Evolutionary conservation across 2,113 vertebrate genomes (phyloP).

Genomic region (Physeter macrocephalus): DNA sequence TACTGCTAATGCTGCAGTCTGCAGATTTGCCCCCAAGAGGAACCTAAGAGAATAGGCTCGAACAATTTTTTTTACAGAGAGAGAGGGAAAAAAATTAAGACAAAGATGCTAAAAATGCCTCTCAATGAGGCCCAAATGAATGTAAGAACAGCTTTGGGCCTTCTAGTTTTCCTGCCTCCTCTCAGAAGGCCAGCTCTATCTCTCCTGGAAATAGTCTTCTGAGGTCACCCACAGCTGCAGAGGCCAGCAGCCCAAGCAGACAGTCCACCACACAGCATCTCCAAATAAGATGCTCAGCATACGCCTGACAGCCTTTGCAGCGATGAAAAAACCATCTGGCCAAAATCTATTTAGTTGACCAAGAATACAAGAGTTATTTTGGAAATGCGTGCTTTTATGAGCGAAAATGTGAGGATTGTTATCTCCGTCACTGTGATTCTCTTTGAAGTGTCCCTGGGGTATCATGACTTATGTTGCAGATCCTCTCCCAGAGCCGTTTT

Average conservation of each 20-base stretch:
- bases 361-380: background rate
- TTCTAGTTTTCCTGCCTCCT: background rate
- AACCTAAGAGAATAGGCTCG: background rate
- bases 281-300: background rate
- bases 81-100: background rate
- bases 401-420: background rate
- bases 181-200: fast-evolving
- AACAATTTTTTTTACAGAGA: background rate
- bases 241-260: background rate
- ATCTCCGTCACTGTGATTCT: background rate
- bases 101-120: background rate
- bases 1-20: background rate
- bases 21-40: background rate
- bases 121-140: background rate
- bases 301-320: fast-evolving
- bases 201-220: background rate
- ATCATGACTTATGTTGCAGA: background rate
- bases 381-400: background rate
- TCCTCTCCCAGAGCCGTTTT: background rate
- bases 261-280: background rate
- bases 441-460: background rate
- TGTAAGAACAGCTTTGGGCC: background rate
- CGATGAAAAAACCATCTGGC: background rate
- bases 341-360: background rate
- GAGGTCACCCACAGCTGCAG: background rate